phyloP scores from a whole-genome alignment of 2,797 vertebrate species.

The Danio aesculapii region DNA sequence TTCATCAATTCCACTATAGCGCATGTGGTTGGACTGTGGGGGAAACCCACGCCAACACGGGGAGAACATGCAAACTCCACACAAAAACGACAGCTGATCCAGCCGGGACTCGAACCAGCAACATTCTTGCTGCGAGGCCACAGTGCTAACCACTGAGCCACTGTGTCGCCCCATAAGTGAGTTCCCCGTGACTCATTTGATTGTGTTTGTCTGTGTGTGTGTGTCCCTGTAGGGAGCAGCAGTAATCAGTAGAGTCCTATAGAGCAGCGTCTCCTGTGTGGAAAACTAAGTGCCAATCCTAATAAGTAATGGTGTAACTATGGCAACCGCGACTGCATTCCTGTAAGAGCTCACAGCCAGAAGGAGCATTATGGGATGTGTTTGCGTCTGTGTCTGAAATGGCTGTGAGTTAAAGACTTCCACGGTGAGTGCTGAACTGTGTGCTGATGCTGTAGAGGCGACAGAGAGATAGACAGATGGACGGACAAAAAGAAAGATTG shows the following conservation, averaged over 20 bases:
- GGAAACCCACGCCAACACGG: too few relatives aligned
- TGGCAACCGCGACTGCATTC: slow-evolving; percentile 57
- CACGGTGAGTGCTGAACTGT: slow-evolving; percentile 39
- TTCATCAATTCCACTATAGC: too few relatives aligned
- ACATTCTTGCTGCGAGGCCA: too few relatives aligned
- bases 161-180: too few relatives aligned
- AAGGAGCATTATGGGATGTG: slow-evolving; percentile 58
- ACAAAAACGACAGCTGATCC: too few relatives aligned
- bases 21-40: too few relatives aligned
- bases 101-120: too few relatives aligned
- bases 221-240: slow-evolving; percentile 28
- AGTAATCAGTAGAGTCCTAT: slow-evolving; percentile 49
- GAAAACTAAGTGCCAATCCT: slow-evolving; percentile 60
- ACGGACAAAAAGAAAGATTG: too few relatives aligned
- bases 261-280: slow-evolving; percentile 52
- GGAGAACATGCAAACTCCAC: too few relatives aligned
- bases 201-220: slow-evolving; percentile 25
- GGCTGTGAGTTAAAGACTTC: slow-evolving; percentile 52
- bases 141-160: too few relatives aligned
- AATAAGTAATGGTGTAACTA: slow-evolving; percentile 60
- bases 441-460: slow-evolving; percentile 33
- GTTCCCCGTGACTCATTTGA: slow-evolving; percentile 39
- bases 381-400: slow-evolving; percentile 45
- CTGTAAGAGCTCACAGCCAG: slow-evolving; percentile 59
- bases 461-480: too few relatives aligned